Conservation (phyloP, 2,113 vertebrate genomes). For the Strigops habroptila region DNA sequence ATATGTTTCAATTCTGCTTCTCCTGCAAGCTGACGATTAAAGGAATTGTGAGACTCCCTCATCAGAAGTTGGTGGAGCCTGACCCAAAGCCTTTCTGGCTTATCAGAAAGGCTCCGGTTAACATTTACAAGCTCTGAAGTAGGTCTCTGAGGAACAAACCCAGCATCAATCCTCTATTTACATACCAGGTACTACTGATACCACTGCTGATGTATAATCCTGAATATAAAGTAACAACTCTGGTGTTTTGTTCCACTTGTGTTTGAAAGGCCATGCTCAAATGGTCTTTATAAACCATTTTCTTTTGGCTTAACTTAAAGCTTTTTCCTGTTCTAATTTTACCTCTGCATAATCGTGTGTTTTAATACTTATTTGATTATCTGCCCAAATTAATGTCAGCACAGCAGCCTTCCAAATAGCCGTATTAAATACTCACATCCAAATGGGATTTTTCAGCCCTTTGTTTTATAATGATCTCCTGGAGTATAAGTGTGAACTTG, state of each 20-base stretch:
- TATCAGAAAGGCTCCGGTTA: neutral
- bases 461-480: neutral
- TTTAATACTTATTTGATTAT: slow-evolving; percentile 43
- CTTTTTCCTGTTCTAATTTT: slow-evolving; percentile 7
- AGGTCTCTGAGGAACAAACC: neutral
- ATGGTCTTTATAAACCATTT: neutral
- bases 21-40: neutral
- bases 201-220: neutral
- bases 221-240: neutral
- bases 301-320: neutral
- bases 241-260: neutral
- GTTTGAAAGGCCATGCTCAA: neutral
- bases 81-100: neutral
- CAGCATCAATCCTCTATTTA: neutral
- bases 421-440: neutral
- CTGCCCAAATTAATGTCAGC: neutral
- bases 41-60: neutral
- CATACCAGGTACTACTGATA: neutral
- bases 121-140: neutral
- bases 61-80: neutral
- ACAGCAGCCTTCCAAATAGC: neutral
- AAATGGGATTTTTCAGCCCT: slow-evolving; percentile 20
- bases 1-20: neutral
- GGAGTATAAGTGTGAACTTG: neutral
- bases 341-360: neutral